Evolutionary conservation across 1,140 invertebrate genomes (phyloP), one percentile per base, ranked within the genome.

Genomic region (Zaprionus inermis): DNA sequence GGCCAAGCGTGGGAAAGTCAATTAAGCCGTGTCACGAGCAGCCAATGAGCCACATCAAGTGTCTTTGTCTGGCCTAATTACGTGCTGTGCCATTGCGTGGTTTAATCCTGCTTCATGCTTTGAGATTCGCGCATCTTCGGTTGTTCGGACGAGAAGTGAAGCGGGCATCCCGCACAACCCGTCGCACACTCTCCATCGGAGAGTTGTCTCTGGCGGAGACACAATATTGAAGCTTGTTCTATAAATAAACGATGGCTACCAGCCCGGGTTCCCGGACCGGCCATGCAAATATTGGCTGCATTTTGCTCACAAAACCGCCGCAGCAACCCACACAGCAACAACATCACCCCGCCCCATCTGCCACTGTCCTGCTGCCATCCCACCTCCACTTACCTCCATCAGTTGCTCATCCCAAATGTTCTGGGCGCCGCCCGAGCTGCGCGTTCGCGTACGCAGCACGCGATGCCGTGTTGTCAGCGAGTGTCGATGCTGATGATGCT

Each of bases 401-500:
- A 93, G 90, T 41, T 93, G 89, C 59, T 94, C 93, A 70, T 93
- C 93, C 78, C 92, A 93, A 20, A 92, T 81, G 52, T 92, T 92
- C 9, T 92, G 90, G 9, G 79, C 78, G 12, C 82, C 91, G 28
- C 91, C 90, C 51, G 91, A 91, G 46, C 91, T 92, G 49, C 91
- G 76, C 20, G 91, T 92, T 5, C 91, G 78, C 18, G 71, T 68
- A 11, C 71, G 65, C 52, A 92, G 52, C 41, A 92, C 90, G 12
- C 90, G 83, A 60, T 92, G 89, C 57, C 91, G 60, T 41, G 90
- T 89, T 66, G 91, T 91, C 64, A 91, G 65, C 63, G 91, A 92
- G 55, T 92, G 91, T 11, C 91, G 84, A 72, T 92, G 91, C 55
- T 91, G 90, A 20, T 91, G 83, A 12, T 72, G 79, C 14, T 79